Evolutionary conservation across 1,140 invertebrate genomes (phyloP), one percentile per base, ranked within the genome.

Genomic region (Lepidurus apus): DNA sequence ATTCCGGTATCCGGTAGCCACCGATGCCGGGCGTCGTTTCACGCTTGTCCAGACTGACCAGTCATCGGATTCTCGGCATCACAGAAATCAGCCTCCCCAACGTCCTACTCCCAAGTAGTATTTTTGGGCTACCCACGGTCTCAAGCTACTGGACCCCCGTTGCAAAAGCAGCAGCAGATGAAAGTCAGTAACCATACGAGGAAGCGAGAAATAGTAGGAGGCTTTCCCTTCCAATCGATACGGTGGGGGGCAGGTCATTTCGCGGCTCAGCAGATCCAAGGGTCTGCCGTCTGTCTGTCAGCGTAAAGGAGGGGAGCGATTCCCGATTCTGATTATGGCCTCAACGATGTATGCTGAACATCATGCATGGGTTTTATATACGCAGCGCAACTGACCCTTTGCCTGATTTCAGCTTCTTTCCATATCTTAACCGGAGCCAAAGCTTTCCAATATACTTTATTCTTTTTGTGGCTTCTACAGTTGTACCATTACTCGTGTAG

Each of bases 1-100:
- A 65, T 65, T 65, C 53, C 53, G 21, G 53, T 65, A 65, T 65
- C 53, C 53, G 53, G 53, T 65, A 65, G 53, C 53, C 53, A 65
- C 53, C 53, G 53, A 65, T 65, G 53, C 13, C 53, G 53, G 53
- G 17, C 17, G 53, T 65, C 53, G 53, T 65, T 65, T 65, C 53
- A 65, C 53, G 53, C 53, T 65, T 65, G 53, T 65, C 53, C 53
- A 65, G 53, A n/a, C 53, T 65, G 53, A 65, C 53, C 53, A 9
- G 53, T 65, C 53, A 65, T 65, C 53, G 21, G 53, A 9, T 13
- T 65, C 53, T 65, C 53, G 21, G 53, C 53, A 17, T 65, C 13
- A n/a, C 53, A 65, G 53, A 65, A 65, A 65, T 65, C 53, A 65
- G 53, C 17, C 53, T 21, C 53, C 13, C 13, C 21, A 7, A n/a